A percentile compares a stretch with the other conserved stretches of the same genome.
These are phyloP conservation scores for Platypus cylindrus DNA, from an alignment of 2,888 invertebrate species.

Conservation along the genomic window DNA sequence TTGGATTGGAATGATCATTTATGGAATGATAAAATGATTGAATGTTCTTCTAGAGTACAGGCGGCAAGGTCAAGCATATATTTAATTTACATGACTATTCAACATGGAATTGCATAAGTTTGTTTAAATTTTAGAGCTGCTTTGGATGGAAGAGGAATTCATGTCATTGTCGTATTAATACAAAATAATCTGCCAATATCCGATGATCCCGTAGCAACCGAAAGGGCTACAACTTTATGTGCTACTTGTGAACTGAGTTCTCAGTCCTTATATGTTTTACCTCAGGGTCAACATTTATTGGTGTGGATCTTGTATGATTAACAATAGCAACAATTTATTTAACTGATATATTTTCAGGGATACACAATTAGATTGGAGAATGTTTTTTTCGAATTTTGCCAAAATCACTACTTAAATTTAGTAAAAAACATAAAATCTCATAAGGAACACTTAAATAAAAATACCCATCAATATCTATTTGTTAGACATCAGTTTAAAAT, in stretches of 20 bases:
- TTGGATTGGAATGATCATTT: slow-evolving; percentile 92
- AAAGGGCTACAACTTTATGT: slow-evolving; percentile 82
- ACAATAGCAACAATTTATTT: not conserved
- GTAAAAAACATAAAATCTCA: slow-evolving; percentile 78
- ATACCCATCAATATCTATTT: slow-evolving; percentile 80
- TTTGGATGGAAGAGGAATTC: slow-evolving; percentile 57
- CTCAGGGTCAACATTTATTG: slow-evolving; percentile 75
- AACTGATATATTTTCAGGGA: slow-evolving; percentile 26
- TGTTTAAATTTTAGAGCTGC: slow-evolving; percentile 42
- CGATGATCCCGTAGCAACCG: slow-evolving; percentile 76
- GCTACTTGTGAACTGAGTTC: slow-evolving; percentile 83
- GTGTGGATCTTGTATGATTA: slow-evolving; percentile 6
- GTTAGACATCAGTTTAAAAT: slow-evolving; percentile 96
- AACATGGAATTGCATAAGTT: too few relatives aligned
- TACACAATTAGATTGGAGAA: slow-evolving; percentile 72
- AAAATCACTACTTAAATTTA: slow-evolving; percentile 84
- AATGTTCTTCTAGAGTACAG: slow-evolving; percentile 83
- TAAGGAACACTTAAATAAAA: slow-evolving; percentile 80
- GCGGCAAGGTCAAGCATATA: slow-evolving; percentile 48
- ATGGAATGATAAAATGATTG: slow-evolving; percentile 91
- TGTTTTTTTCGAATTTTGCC: slow-evolving; percentile 86
- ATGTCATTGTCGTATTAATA: slow-evolving; percentile 79
- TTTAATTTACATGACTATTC: not conserved
- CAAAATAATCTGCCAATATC: slow-evolving; percentile 70
- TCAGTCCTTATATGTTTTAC: slow-evolving; percentile 79